Percentiles rank a stretch among this genome's conserved stretches.
These are phyloP conservation scores for Poecilia velifera DNA, from an alignment of 2,797 vertebrate genomes.

Conservation along the genomic window DNA sequence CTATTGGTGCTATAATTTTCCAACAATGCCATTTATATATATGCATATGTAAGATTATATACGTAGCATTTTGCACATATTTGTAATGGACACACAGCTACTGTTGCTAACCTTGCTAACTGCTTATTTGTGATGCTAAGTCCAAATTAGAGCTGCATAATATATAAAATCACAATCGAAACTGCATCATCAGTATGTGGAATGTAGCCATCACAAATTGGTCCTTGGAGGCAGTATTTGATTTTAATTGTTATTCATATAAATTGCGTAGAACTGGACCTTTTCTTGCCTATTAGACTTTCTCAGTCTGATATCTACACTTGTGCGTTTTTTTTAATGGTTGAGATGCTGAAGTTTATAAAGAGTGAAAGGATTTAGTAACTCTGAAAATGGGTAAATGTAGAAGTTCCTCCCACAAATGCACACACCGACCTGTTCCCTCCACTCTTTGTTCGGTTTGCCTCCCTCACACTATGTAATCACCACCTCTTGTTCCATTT, in stretches of 20 bases:
- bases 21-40: too few species aligned
- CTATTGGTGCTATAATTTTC: too few species aligned
- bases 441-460: constrained; percentile 49
- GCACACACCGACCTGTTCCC: constrained; percentile 37
- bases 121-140: background rate
- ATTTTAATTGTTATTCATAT: background rate
- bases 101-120: background rate
- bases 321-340: background rate
- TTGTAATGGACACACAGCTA: background rate
- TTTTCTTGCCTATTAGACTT: background rate
- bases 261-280: background rate
- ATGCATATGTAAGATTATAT: too few species aligned
- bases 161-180: background rate
- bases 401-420: constrained; percentile 2
- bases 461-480: constrained; percentile 60
- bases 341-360: background rate
- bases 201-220: background rate
- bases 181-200: background rate
- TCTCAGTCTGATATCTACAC: background rate
- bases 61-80: too few species aligned
- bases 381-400: background rate
- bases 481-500: constrained; percentile 53
- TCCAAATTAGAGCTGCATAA: background rate
- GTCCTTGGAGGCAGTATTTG: background rate
- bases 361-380: background rate